Conservation (phyloP, 2,113 vertebrate species). For the Miniopterus natalensis region DNA sequence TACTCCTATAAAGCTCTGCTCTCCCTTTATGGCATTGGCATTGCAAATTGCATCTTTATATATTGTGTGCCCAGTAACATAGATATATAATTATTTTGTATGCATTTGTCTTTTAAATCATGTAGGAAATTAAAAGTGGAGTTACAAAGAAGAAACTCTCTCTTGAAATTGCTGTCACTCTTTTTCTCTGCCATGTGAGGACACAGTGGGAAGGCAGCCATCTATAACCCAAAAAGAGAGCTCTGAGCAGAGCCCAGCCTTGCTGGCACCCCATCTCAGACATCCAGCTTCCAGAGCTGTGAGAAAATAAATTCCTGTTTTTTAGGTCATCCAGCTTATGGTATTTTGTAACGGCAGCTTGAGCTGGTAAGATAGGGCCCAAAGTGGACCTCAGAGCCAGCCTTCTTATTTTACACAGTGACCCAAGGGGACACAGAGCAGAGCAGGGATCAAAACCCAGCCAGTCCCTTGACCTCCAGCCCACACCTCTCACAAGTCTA, state of each 20-base stretch:
- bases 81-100: not conserved
- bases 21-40: not conserved
- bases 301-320: not conserved
- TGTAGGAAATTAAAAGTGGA: not conserved
- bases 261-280: not conserved
- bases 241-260: not conserved
- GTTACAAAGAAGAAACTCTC: not conserved
- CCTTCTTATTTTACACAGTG: not conserved
- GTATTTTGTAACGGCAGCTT: not conserved
- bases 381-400: not conserved
- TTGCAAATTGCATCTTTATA: not conserved
- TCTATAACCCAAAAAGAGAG: not conserved
- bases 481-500: not conserved
- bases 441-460: conserved; percentile 30
- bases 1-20: not conserved
- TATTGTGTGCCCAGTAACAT: not conserved
- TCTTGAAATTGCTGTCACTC: not conserved
- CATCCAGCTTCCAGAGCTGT: not conserved
- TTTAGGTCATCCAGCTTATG: not conserved
- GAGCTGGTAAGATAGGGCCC: not conserved
- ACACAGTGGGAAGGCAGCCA: not conserved
- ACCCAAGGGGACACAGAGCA: conserved; percentile 6
- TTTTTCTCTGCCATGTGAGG: not conserved
- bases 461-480: not conserved
- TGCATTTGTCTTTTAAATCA: not conserved